These are phyloP conservation scores for Clarias magur DNA, from an alignment of 2,113 vertebrate genomes.

Conservation along the genomic window DNA sequence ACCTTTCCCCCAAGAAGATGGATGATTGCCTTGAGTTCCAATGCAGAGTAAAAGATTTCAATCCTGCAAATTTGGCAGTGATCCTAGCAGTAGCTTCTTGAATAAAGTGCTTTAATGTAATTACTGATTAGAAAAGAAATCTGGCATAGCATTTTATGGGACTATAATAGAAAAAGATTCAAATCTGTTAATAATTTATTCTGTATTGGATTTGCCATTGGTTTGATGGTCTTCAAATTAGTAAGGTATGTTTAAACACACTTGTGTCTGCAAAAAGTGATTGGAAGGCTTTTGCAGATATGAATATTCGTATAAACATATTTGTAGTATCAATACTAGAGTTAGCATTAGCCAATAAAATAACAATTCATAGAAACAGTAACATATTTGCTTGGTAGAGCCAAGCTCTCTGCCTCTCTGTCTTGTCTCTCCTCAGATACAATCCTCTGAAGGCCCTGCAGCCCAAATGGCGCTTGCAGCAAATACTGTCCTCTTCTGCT, in stretches of 20 bases:
- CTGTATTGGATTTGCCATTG: background rate
- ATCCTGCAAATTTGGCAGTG: background rate
- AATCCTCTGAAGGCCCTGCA: conserved; percentile 78
- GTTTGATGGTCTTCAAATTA: background rate
- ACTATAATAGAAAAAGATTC: background rate
- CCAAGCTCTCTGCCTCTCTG: conserved; percentile 49
- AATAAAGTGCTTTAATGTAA: background rate
- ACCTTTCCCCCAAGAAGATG: conserved; percentile 13
- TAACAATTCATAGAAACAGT: background rate
- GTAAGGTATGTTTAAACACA: conserved; percentile 5
- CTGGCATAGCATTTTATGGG: background rate
- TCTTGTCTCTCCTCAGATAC: conserved; percentile 73
- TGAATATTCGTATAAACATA: background rate
- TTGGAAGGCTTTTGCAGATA: background rate
- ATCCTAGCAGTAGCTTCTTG: background rate
- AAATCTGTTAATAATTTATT: background rate
- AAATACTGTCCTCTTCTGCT: conserved; percentile 68
- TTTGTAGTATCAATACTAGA: background rate
- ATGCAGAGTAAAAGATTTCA: conserved; percentile 27
- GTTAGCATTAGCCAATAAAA: background rate
- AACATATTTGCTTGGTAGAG: conserved; percentile 29
- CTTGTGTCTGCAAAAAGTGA: background rate
- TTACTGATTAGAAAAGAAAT: background rate
- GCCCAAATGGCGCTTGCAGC: conserved; percentile 76
- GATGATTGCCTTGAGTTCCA: conserved; percentile 30